Evolutionary conservation across 1,140 invertebrate genomes (phyloP).

Genomic region (Geopemphigus sp.): DNA sequence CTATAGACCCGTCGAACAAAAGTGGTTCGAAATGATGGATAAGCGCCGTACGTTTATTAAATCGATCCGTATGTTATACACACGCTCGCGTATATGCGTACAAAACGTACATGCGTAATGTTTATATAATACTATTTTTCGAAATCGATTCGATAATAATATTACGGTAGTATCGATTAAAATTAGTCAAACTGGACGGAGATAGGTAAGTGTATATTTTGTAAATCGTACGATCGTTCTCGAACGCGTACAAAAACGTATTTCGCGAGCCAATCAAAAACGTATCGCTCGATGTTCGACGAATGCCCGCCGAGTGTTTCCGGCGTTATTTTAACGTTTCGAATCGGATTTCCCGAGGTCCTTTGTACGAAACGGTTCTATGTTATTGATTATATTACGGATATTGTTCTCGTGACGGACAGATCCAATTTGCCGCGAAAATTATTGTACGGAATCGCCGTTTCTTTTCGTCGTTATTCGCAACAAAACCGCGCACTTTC

Average conservation of each 20-base stretch:
- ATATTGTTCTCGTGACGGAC: slow-evolving; percentile 34
- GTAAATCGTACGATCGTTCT: too few species aligned
- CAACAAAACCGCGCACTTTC: slow-evolving; percentile 15
- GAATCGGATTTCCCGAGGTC: too few species aligned
- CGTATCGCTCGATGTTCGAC: too few species aligned
- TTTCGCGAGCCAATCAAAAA: not conserved
- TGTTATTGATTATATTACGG: not conserved
- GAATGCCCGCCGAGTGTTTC: too few species aligned
- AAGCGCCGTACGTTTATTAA: too few species aligned
- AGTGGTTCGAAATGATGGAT: not conserved
- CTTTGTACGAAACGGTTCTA: not conserved
- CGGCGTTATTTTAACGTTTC: too few species aligned
- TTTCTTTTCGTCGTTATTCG: slow-evolving; percentile 6
- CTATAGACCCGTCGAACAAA: not conserved
- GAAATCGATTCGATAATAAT: not conserved
- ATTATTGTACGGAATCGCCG: not conserved
- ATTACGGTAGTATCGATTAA: not conserved
- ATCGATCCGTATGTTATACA: too few species aligned
- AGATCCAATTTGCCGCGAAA: not conserved
- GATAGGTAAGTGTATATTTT: too few species aligned
- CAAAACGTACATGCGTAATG: too few species aligned
- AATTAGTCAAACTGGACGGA: too few species aligned
- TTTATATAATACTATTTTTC: not conserved
- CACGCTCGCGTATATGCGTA: too few species aligned
- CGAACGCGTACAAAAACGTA: not conserved